A percentile compares a stretch with the other conserved stretches of the same genome.
Evolutionary conservation across 2,797 vertebrate genomes (phyloP).

Genomic region (Hyperoplus lanceolatus): DNA sequence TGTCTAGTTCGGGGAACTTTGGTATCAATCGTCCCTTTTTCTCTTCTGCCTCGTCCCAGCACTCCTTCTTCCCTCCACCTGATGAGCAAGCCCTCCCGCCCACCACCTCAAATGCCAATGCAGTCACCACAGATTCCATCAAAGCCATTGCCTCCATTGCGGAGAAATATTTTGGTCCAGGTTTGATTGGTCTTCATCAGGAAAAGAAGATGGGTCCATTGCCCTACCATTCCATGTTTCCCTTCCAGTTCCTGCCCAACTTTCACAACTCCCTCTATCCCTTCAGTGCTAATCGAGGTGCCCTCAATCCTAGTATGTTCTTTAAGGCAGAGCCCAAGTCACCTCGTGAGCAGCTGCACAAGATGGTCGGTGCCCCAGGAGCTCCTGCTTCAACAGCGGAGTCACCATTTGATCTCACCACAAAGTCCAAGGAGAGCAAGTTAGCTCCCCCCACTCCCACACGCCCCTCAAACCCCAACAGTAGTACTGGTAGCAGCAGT

Average conservation of each 20-base stretch:
- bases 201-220: slow-evolving; percentile 97
- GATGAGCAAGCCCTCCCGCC: slow-evolving; percentile 94
- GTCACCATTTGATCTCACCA: slow-evolving; percentile 98
- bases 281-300: slow-evolving; percentile 86
- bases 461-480: slow-evolving; percentile 79
- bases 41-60: slow-evolving; percentile 87
- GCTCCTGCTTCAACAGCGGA: slow-evolving; percentile 86
- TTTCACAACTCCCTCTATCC: slow-evolving; percentile 96
- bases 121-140: slow-evolving; percentile 95
- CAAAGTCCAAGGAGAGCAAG: slow-evolving; percentile 94
- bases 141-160: slow-evolving; percentile 99
- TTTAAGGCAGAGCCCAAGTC: slow-evolving; percentile 97
- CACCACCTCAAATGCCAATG: slow-evolving; percentile 77
- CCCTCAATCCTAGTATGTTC: slow-evolving; percentile 93
- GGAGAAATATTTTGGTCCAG: slow-evolving; percentile 98
- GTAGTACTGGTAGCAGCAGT: slow-evolving; percentile 66
- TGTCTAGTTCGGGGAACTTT: slow-evolving; percentile 86
- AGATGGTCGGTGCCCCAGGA: slow-evolving; percentile 85
- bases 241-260: slow-evolving; percentile 96
- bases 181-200: slow-evolving; percentile 96
- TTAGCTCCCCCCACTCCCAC: slow-evolving; percentile 83
- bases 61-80: slow-evolving; percentile 95
- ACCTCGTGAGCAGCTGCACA: slow-evolving; percentile 90
- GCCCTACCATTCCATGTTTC: slow-evolving; percentile 97
- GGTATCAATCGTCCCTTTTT: slow-evolving; percentile 90